Evolutionary conservation across 2,113 vertebrate species (phyloP), one percentile per base, ranked within the genome.

Genomic region (Mormoops blainvillei): DNA sequence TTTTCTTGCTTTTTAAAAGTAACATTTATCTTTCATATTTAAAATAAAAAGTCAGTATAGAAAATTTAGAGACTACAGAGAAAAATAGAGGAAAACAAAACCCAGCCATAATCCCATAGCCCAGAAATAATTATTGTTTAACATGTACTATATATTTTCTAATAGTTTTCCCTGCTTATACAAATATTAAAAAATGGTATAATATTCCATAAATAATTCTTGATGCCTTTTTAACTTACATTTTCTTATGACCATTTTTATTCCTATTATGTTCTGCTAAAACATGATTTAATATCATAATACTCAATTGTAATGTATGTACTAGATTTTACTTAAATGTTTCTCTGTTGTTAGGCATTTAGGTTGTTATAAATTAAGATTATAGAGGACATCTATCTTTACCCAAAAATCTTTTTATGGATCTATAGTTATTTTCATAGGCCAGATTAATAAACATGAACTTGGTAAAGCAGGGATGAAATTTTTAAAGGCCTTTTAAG

Each of bases 241-340:
- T 87, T 96, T 84, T 88, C 36, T 92, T 92, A 63, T 52, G 56
- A 61, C 20, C 19, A 38, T 87, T 89, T 93, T 92, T 95, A 71
- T 52, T 41, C 41, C 26, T 4, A 1, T 56, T 74, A 58, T 54
- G 2, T 73, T 96, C 56, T 63, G 33, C 41, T 95, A 81, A 84
- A 74, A 65, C 15, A 33, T 58, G 15, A 89, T 77, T 92, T 80
- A 81, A 50, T 84, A 33, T 63, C 4, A 28, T 58, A 63, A 50
- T 76, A 50, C 22, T 74, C 48, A 24, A 41, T 71, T 94, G 19
- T 87, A 45, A 83, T 56, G 4, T 61, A 63, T 80, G 3, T 77
- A 19, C 12, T 86, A 58, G 38, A 80, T 78, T 93, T 86, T 96
- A 54, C 65, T 95, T 52, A 94, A 87, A 36, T 91, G 24, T 28